phyloP scores from a whole-genome alignment of 2,113 vertebrate genomes.

The Odobenus rosmarus region DNA sequence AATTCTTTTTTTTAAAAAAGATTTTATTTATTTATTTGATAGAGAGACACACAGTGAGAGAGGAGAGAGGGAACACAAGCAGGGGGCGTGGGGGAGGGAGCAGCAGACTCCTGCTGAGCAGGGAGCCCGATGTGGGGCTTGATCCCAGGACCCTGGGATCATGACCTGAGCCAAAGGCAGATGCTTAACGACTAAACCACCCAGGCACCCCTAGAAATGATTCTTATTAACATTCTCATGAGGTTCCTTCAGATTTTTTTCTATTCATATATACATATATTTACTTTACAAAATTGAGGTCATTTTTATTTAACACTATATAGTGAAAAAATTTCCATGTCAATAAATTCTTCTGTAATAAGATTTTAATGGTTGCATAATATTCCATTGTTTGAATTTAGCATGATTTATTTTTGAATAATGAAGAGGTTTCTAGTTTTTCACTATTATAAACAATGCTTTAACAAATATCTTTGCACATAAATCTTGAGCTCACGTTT shows the following conservation, averaged over 20 bases:
- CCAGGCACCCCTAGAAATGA: neutral
- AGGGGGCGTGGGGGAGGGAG: too few relatives aligned
- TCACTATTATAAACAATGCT: neutral
- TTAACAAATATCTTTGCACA: neutral
- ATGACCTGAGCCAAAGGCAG: too few relatives aligned
- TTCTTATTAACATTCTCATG: constrained; percentile 35
- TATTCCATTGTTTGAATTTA: neutral
- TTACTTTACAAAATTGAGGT: constrained; percentile 36
- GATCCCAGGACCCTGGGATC: too few relatives aligned
- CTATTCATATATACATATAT: neutral
- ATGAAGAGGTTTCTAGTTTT: neutral
- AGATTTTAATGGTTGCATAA: neutral
- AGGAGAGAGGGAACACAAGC: too few relatives aligned
- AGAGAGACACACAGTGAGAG: too few relatives aligned
- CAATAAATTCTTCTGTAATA: neutral
- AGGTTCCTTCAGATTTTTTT: neutral
- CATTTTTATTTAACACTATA: neutral
- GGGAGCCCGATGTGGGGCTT: too few relatives aligned
- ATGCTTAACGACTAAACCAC: too few relatives aligned
- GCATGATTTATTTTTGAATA: neutral
- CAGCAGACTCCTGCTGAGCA: too few relatives aligned
- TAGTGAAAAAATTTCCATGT: neutral
- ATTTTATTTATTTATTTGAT: too few relatives aligned
- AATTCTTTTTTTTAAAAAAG: neutral
- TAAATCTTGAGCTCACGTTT: neutral